Conservation (phyloP, 2,113 vertebrate genomes). For the Larimichthys polyactis region DNA sequence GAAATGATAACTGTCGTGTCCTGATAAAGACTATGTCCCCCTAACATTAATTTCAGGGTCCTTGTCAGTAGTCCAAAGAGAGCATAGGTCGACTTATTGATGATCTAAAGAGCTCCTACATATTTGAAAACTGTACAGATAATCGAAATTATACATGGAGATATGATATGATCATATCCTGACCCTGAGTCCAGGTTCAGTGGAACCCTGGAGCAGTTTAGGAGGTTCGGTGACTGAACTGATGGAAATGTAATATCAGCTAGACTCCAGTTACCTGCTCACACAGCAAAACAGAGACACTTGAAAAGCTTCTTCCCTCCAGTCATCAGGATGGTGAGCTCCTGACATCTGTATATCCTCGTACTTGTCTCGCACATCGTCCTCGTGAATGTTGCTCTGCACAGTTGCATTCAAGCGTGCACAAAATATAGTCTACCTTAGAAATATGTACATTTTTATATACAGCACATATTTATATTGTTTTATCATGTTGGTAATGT, state of each 20-base stretch:
- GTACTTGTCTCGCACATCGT: neutral
- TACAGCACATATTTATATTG: neutral
- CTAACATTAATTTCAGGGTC: slow-evolving; percentile 9
- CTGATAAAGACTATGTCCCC: neutral
- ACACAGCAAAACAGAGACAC: neutral
- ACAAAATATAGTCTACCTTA: neutral
- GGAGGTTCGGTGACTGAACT: neutral
- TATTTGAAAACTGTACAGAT: neutral
- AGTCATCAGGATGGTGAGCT: neutral
- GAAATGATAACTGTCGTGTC: neutral
- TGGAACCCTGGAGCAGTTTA: neutral
- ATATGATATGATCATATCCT: neutral
- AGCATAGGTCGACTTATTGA: neutral
- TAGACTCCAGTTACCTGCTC: neutral
- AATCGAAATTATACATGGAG: neutral
- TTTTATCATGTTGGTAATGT: neutral
- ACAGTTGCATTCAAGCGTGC: neutral
- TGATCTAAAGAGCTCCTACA: neutral
- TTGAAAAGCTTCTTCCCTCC: neutral
- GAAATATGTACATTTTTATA: neutral
- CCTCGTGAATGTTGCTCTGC: neutral
- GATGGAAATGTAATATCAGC: neutral
- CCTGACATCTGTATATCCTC: neutral
- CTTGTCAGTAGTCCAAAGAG: neutral
- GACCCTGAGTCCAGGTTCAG: neutral